Base-by-base conservation (phyloP, 2,113 vertebrate species). In the Neopipo cinnamomea region DNA sequence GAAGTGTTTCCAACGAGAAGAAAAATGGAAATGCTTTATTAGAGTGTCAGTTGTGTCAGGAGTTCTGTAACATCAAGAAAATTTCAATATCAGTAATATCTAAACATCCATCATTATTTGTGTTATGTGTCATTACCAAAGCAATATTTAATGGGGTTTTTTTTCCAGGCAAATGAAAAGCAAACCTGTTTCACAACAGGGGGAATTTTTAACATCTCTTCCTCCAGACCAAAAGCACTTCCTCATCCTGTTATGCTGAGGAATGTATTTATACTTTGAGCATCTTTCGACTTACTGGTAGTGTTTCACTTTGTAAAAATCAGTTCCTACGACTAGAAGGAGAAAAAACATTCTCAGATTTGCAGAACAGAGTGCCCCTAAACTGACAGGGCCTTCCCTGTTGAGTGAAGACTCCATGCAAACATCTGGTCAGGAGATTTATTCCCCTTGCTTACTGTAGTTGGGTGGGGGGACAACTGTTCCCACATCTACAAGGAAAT, bases 171-270 rank as follows among this genome's bases (percentile, higher is more conserved):
- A 70, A 50, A 21, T 17, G 68, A 66, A 86, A 95, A 63, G 71
- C 39, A 93, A 86, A 84, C 52, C 22, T 70, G 33, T 95, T 96
- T 93, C 73, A 72, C 50, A 96, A 95, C 1, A 65, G 17, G 68
- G 66, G 76, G 65, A 91, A 68, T 89, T 95, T 95, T 80, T 67
- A 83, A 77, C 21, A 92, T 27, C 35, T 78, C 92, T 93, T 95
- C 77, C 77, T 91, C 47, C 31, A 72, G 46, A 56, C 16, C 47
- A 89, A 80, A 88, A 73, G 74, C 52, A 84, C 35, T 96, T 93
- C 92, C 95, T 96, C 79, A 78, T 95, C 93, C 88, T 77, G 28
- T 46, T 65, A 74, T 21, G 37, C 47, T 86, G 61, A 84, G 41
- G n/a, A 71, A 74, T 39, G 33, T 6, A 56, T 13, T 70, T 37